Conservation (phyloP, 2,888 invertebrate species). For the Tigriopus californicus region DNA sequence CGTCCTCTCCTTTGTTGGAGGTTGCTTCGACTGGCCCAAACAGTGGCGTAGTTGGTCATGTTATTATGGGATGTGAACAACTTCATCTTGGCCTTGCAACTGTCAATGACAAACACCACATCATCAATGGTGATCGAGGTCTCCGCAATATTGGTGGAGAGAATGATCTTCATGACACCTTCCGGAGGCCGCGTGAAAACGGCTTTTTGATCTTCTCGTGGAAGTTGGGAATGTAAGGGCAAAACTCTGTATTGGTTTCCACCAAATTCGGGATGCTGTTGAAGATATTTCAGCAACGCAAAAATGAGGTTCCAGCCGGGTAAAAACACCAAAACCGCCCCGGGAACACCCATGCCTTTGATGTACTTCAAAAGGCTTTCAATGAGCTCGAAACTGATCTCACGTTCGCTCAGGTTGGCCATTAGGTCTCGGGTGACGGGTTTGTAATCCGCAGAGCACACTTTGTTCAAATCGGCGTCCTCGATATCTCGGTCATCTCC, state of each 20-base stretch:
- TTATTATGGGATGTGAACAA: slow-evolving; percentile 95
- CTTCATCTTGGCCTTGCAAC: slow-evolving; percentile 93
- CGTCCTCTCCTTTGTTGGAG: slow-evolving; percentile 84
- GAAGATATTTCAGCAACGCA: slow-evolving; percentile 64
- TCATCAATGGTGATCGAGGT: slow-evolving; percentile 96
- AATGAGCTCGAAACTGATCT: slow-evolving; percentile 77
- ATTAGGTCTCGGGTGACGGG: slow-evolving; percentile 44
- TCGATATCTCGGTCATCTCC: slow-evolving; percentile 40
- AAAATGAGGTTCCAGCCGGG: slow-evolving; percentile 97
- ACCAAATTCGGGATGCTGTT: slow-evolving; percentile 50
- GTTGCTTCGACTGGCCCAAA: slow-evolving; percentile 86
- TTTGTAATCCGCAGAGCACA: slow-evolving; percentile 27
- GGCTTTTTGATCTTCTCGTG: slow-evolving; percentile 77
- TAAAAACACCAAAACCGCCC: slow-evolving; percentile 77
- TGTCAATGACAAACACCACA: slow-evolving; percentile 91
- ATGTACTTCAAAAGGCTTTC: slow-evolving; percentile 46
- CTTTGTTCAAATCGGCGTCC: slow-evolving; percentile 24
- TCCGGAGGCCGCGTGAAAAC: slow-evolving; percentile 74
- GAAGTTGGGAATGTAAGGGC: slow-evolving; percentile 93
- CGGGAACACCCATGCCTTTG: slow-evolving; percentile 38
- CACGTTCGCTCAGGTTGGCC: slow-evolving; percentile 64
- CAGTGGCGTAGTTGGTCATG: slow-evolving; percentile 94
- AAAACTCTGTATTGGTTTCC: slow-evolving; percentile 49
- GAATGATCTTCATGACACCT: slow-evolving; percentile 76
- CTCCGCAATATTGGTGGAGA: slow-evolving; percentile 96